Conservation (phyloP, 2,888 invertebrate genomes). For the Harpalus rufipes region DNA sequence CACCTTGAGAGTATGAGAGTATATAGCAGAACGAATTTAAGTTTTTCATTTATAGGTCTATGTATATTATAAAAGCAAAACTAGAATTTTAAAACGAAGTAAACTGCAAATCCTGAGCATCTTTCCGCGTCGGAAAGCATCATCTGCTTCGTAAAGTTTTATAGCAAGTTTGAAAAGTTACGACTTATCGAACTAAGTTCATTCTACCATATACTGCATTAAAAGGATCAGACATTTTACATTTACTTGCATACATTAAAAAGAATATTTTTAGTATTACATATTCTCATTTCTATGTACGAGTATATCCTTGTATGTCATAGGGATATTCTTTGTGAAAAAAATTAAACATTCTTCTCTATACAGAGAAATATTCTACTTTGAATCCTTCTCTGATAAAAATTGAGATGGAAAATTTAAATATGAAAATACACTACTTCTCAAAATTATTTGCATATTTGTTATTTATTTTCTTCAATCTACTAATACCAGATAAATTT, state of each 20-base stretch:
- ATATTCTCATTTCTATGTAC: not conserved
- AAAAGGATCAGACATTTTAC: conserved; percentile 47
- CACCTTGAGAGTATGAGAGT: not conserved
- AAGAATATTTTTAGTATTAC: conserved; percentile 9
- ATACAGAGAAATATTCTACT: not conserved
- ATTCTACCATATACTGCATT: conserved; percentile 48
- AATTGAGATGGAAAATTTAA: no score
- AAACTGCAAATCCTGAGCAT: conserved; percentile 44
- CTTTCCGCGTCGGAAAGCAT: conserved; percentile 45
- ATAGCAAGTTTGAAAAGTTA: conserved; percentile 54
- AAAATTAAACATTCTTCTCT: not conserved
- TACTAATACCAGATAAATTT: no score
- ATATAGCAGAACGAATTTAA: not conserved
- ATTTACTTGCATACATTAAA: conserved; percentile 44
- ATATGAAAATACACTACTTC: no score
- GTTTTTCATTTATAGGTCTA: conserved; percentile 33
- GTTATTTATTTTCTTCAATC: no score
- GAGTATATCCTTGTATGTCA: not conserved
- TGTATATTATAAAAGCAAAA: conserved; percentile 50
- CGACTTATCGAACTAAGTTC: conserved; percentile 54
- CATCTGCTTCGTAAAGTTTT: conserved; percentile 56
- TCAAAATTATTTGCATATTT: not conserved
- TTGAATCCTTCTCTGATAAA: not conserved
- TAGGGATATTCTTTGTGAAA: not conserved
- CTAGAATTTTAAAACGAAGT: conserved; percentile 49